These are phyloP conservation scores for Pachyramphus minor DNA, from an alignment of 2,113 vertebrate species.

Conservation along the genomic window DNA sequence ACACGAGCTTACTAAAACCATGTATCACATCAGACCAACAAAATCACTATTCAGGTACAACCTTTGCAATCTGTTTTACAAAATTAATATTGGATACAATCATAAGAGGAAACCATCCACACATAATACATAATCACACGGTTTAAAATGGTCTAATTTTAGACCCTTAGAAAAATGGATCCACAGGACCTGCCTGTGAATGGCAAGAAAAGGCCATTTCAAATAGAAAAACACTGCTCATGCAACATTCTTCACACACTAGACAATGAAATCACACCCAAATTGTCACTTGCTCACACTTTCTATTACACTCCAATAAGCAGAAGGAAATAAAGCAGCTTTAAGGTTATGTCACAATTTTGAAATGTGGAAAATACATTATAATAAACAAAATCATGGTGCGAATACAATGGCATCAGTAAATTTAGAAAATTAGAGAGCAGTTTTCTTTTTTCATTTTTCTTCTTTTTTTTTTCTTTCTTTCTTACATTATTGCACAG, in stretches of 20 bases:
- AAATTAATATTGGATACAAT: slow-evolving; percentile 65
- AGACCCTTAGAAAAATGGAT: slow-evolving; percentile 69
- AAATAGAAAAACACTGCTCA: slow-evolving; percentile 78
- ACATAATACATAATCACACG: slow-evolving; percentile 60
- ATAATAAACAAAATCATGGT: slow-evolving; percentile 52
- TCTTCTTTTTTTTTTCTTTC: slow-evolving; percentile 3
- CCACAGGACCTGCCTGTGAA: slow-evolving; percentile 90
- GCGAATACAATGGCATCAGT: slow-evolving; percentile 60
- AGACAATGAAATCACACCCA: slow-evolving; percentile 78
- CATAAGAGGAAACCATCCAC: slow-evolving; percentile 67
- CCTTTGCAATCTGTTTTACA: slow-evolving; percentile 47
- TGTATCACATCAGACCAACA: slow-evolving; percentile 29
- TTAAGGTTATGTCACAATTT: slow-evolving; percentile 83
- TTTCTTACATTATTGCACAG: slow-evolving; percentile 91
- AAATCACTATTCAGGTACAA: slow-evolving; percentile 8
- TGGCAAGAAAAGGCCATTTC: slow-evolving; percentile 73
- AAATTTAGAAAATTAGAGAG: slow-evolving; percentile 65
- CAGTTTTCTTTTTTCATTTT: slow-evolving; percentile 14
- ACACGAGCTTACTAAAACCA: neutral
- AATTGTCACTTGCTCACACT: slow-evolving; percentile 77
- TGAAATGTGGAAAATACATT: slow-evolving; percentile 81
- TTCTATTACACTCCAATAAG: slow-evolving; percentile 74
- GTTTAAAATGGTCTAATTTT: slow-evolving; percentile 66
- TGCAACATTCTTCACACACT: slow-evolving; percentile 74
- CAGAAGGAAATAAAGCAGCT: slow-evolving; percentile 86